These are phyloP conservation scores for Myiothlypis coronata DNA, from an alignment of 2,797 vertebrate genomes.

Conservation along the genomic window DNA sequence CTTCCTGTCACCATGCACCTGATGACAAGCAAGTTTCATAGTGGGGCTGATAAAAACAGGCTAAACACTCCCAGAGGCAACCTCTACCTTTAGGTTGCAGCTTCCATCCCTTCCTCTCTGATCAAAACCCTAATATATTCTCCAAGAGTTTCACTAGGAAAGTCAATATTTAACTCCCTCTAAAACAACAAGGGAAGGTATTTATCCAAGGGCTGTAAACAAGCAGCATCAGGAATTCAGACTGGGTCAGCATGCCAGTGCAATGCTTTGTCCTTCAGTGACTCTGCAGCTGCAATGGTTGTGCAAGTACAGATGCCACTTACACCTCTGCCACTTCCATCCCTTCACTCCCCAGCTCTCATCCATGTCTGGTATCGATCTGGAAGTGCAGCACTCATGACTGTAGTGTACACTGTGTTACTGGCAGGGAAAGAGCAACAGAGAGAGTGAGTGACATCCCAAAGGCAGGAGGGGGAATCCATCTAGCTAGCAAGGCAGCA, in stretches of 20 bases:
- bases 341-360: conserved; percentile 28
- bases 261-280: neutral
- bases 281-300: neutral
- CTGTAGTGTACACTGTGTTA: conserved; percentile 75
- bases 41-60: neutral
- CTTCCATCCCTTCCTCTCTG: neutral
- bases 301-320: neutral
- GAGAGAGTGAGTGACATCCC: neutral
- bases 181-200: neutral
- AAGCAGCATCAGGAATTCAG: neutral
- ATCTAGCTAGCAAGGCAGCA: neutral
- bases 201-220: neutral
- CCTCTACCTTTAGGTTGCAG: neutral
- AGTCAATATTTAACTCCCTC: neutral
- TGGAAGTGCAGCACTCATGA: conserved; percentile 74
- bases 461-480: neutral
- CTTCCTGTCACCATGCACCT: neutral
- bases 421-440: conserved; percentile 34
- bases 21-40: accelerated
- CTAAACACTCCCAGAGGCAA: neutral
- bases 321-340: neutral
- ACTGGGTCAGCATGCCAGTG: neutral
- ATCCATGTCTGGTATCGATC: conserved; percentile 70
- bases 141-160: neutral
- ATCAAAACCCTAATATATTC: neutral